Conservation (phyloP, 2,797 vertebrate species). For the Trematomus bernacchii region DNA sequence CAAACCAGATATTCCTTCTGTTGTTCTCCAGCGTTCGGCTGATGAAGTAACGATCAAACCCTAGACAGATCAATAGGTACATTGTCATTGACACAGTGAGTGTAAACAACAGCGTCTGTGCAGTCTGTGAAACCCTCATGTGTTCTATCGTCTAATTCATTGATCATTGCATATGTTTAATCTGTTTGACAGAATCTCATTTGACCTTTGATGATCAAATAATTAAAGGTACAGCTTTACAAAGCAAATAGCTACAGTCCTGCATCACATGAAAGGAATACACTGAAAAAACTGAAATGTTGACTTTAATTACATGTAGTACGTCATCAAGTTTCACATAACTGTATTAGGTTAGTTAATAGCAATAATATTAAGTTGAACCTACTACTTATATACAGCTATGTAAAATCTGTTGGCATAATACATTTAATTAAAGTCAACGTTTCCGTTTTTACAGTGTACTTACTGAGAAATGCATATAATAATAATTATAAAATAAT, state of each 20-base stretch:
- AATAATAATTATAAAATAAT: no score
- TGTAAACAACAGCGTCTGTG: slow-evolving; percentile 25
- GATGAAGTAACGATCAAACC: slow-evolving; percentile 98
- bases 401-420: no score
- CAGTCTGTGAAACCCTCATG: slow-evolving; percentile 23
- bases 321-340: no score
- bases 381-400: no score
- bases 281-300: no score
- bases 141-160: slow-evolving; percentile 15
- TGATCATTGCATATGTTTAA: slow-evolving; percentile 6
- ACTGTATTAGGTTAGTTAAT: no score
- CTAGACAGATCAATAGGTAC: slow-evolving; percentile 78
- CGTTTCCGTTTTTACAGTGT: no score
- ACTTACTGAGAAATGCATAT: no score
- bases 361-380: no score
- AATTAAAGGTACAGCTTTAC: not conserved
- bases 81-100: slow-evolving; percentile 46
- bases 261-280: slow-evolving; percentile 6
- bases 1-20: slow-evolving; percentile 99
- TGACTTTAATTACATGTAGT: no score
- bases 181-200: slow-evolving; percentile 16
- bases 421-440: no score
- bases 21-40: slow-evolving; percentile 98
- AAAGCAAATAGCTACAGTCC: slow-evolving; percentile 10
- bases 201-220: slow-evolving; percentile 32